These are phyloP conservation scores for Pammene aurita DNA, from an alignment of 2,888 invertebrate genomes.

Conservation along the genomic window DNA sequence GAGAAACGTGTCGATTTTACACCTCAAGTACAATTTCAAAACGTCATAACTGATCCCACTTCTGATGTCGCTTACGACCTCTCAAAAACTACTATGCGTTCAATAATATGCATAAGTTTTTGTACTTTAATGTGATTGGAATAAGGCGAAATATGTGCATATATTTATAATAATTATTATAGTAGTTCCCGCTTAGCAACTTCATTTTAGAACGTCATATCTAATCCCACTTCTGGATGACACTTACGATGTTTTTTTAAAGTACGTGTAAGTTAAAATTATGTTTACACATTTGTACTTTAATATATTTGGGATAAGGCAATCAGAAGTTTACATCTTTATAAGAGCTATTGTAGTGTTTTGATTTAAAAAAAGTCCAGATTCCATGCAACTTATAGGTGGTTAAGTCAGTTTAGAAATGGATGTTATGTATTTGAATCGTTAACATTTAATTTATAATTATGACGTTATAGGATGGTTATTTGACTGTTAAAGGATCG, in stretches of 20 bases:
- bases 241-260: not conserved
- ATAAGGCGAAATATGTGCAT: not conserved
- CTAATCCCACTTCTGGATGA: not conserved
- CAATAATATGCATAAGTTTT: not conserved
- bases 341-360: not conserved
- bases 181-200: too few species aligned
- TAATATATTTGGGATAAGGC: not conserved
- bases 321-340: not conserved
- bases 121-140: not conserved
- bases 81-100: not conserved
- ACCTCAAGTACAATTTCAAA: not conserved
- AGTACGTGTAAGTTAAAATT: not conserved
- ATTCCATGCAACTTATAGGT: not conserved
- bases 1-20: constrained; percentile 33
- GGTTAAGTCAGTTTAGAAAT: not conserved
- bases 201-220: not conserved
- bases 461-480: constrained; percentile 17
- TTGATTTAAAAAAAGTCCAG: not conserved
- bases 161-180: too few species aligned
- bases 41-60: not conserved
- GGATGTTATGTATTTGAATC: not conserved
- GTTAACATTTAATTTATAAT: constrained; percentile 26
- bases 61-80: not conserved
- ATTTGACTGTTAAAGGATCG: constrained; percentile 4
- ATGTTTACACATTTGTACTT: not conserved